Percentiles rank a stretch among this genome's conserved stretches.
Evolutionary conservation across 2,888 invertebrate species (phyloP).

Genomic region (Apodemia duryi): DNA sequence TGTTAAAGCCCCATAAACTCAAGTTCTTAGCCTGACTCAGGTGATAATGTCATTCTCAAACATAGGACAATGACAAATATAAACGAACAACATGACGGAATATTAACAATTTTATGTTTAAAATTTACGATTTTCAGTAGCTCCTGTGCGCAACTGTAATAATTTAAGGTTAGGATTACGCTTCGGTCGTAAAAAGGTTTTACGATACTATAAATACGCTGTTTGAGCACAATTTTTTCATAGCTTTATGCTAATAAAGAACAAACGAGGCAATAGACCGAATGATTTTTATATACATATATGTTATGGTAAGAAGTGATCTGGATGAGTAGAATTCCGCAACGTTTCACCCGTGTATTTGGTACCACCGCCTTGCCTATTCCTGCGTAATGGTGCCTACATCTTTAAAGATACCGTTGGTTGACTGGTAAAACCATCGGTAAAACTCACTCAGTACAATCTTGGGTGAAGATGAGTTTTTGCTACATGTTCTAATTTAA

Average conservation of each 20-base stretch:
- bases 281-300: not conserved
- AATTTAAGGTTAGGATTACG: constrained; percentile 64
- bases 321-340: not conserved
- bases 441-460: too few relatives aligned
- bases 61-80: constrained; percentile 7
- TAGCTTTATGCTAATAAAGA: constrained; percentile 23
- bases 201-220: constrained; percentile 64
- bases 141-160: constrained; percentile 33
- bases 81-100: constrained; percentile 8
- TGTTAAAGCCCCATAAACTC: not conserved
- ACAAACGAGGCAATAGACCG: constrained; percentile 16
- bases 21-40: constrained; percentile 4
- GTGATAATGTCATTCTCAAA: not conserved
- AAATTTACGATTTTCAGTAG: constrained; percentile 54
- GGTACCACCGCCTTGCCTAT: too few relatives aligned
- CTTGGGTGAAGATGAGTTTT: too few relatives aligned
- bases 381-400: too few relatives aligned
- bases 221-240: constrained; percentile 43
- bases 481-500: too few relatives aligned
- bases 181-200: constrained; percentile 60
- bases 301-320: not conserved
- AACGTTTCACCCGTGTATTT: too few relatives aligned
- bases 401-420: too few relatives aligned
- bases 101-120: constrained; percentile 16
- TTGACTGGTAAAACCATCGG: too few relatives aligned